phyloP scores from a whole-genome alignment of 2,888 invertebrate species.

The Brassicogethes aeneus region DNA sequence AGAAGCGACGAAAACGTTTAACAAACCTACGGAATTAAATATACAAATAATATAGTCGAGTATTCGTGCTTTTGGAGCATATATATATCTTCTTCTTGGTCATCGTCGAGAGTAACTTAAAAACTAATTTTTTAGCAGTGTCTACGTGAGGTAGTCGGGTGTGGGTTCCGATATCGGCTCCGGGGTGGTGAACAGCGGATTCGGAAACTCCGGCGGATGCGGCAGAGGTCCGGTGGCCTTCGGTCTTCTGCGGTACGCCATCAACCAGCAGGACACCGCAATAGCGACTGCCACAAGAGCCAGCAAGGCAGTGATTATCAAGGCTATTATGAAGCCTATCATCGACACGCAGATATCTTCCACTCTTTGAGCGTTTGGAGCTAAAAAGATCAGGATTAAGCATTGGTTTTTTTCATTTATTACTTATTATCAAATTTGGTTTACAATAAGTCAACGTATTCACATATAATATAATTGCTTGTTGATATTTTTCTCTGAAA shows the following conservation, averaged over 20 bases:
- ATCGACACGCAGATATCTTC: conserved; percentile 91
- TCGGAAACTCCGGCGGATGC: conserved; percentile 92
- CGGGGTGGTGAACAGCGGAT: conserved; percentile 80
- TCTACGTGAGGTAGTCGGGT: conserved; percentile 65
- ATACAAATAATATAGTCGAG: conserved; percentile 23
- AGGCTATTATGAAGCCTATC: conserved; percentile 85
- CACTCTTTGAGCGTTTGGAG: conserved; percentile 48
- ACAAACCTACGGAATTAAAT: conserved; percentile 16
- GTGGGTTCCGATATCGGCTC: conserved; percentile 75
- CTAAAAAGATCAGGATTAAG: no score
- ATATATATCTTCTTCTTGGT: conserved; percentile 9
- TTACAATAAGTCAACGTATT: no score
- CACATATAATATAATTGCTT: no score
- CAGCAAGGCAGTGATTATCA: conserved; percentile 83
- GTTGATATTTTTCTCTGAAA: no score
- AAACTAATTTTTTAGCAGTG: conserved; percentile 2
- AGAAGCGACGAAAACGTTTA: conserved; percentile 12
- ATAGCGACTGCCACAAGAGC: conserved; percentile 90
- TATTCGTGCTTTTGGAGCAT: conserved; percentile 18
- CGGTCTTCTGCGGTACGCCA: conserved; percentile 84
- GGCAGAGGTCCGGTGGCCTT: conserved; percentile 84
- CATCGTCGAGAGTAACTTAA: conserved; percentile 2
- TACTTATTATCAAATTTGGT: no score
- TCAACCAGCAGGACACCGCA: conserved; percentile 91
- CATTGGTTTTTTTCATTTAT: no score